These are phyloP conservation scores for Brenthis ino DNA, from an alignment of 2,888 invertebrate genomes.

Conservation along the genomic window DNA sequence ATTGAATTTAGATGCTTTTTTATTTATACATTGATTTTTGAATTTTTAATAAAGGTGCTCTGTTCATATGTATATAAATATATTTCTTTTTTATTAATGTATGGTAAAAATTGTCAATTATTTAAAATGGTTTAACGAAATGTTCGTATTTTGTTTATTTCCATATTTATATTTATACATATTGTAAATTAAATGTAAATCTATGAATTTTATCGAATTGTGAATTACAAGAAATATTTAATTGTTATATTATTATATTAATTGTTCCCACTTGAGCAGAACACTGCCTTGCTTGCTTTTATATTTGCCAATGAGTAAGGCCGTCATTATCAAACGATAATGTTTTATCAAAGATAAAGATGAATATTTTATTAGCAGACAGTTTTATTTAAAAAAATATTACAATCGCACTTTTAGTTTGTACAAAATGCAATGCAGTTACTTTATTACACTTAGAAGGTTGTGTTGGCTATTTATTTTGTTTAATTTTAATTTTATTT, in stretches of 20 bases:
- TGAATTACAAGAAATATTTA: constrained; percentile 14
- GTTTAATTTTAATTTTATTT: constrained; percentile 75
- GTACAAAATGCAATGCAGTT: constrained; percentile 47
- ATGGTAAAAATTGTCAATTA: constrained; percentile 30
- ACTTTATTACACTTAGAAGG: constrained; percentile 65
- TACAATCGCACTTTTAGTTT: constrained; percentile 14
- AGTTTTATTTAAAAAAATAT: background rate
- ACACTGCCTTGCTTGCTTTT: constrained; percentile 1
- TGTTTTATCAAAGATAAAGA: background rate
- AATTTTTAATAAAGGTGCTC: constrained; percentile 40
- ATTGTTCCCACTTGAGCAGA: background rate
- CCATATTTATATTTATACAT: background rate
- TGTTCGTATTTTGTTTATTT: background rate
- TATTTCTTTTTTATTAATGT: constrained; percentile 2
- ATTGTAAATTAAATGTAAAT: constrained; percentile 17
- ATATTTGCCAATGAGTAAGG: background rate
- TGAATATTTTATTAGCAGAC: background rate
- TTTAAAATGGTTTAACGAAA: constrained; percentile 23
- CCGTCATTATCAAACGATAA: background rate
- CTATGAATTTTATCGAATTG: background rate
- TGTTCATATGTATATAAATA: constrained; percentile 20
- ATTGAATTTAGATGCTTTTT: constrained; percentile 61
- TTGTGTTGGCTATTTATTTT: constrained; percentile 81
- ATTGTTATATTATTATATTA: background rate
- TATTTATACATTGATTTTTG: constrained; percentile 45